These are phyloP conservation scores for Morpho deidamia DNA, from an alignment of 2,888 invertebrate species.

Conservation along the genomic window DNA sequence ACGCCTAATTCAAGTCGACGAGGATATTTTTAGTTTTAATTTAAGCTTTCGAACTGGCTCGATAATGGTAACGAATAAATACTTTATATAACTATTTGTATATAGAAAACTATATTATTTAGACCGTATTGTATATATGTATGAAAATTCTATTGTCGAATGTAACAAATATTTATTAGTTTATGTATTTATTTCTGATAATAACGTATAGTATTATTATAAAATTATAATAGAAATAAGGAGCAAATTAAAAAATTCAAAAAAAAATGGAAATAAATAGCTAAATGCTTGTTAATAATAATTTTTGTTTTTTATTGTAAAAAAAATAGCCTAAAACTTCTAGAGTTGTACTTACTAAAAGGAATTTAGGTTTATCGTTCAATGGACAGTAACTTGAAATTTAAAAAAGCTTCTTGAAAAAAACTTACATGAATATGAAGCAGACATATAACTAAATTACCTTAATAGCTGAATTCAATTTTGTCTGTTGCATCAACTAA, in stretches of 20 bases:
- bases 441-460: too few relatives aligned
- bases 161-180: conserved; percentile 32
- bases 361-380: too few relatives aligned
- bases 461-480: too few relatives aligned
- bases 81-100: conserved; percentile 16
- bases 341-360: too few relatives aligned
- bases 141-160: conserved; percentile 26
- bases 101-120: conserved; percentile 23
- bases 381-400: too few relatives aligned
- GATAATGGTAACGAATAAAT: conserved; percentile 23
- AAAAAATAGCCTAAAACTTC: too few relatives aligned
- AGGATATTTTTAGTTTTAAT: neutral
- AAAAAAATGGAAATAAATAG: conserved; percentile 31
- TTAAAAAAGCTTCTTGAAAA: too few relatives aligned
- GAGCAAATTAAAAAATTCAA: conserved; percentile 40
- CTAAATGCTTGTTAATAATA: conserved; percentile 1
- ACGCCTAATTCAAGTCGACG: conserved; percentile 35
- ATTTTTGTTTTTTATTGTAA: too few relatives aligned
- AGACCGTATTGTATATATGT: conserved; percentile 35
- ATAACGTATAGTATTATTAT: conserved; percentile 42
- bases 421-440: too few relatives aligned
- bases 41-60: conserved; percentile 15
- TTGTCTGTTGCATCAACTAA: too few relatives aligned
- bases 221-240: conserved; percentile 41
- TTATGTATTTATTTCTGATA: conserved; percentile 29